A percentile compares a stretch with the other conserved stretches of the same genome.
These are phyloP conservation scores for Priocnemis perturbator DNA, from an alignment of 2,888 invertebrate species.

Conservation along the genomic window DNA sequence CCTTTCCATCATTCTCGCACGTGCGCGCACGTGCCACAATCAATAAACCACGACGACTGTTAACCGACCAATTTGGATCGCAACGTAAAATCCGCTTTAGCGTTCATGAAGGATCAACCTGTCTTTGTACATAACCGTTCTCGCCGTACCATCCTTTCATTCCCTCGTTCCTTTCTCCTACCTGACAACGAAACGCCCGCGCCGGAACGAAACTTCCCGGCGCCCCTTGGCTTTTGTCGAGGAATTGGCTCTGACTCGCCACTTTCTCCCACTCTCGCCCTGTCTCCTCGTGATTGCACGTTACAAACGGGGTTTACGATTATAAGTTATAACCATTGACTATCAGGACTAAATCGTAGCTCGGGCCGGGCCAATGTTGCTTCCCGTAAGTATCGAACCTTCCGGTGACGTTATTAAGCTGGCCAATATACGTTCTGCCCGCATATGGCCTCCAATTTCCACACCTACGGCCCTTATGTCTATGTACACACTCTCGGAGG, in stretches of 20 bases:
- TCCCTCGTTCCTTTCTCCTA: not conserved
- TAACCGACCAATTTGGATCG: too few species aligned
- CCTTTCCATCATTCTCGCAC: too few species aligned
- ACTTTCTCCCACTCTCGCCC: not conserved
- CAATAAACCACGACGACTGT: too few species aligned
- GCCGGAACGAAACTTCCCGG: conserved; percentile 18
- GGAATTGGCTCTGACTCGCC: conserved; percentile 15
- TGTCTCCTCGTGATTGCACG: conserved; percentile 1
- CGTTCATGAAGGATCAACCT: too few species aligned
- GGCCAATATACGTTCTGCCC: conserved; percentile 32
- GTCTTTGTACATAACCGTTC: too few species aligned
- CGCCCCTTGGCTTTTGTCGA: conserved; percentile 4
- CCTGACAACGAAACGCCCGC: conserved; percentile 6
- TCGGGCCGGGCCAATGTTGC: conserved; percentile 5
- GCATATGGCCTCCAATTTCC: conserved; percentile 16
- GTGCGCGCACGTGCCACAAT: too few species aligned
- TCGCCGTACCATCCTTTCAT: not conserved
- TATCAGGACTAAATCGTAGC: conserved; percentile 29
- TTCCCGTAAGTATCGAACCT: conserved; percentile 20
- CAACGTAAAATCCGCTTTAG: too few species aligned
- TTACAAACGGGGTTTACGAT: conserved; percentile 35
- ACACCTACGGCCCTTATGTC: not conserved
- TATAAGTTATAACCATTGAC: conserved; percentile 34
- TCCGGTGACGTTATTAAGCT: conserved; percentile 35
- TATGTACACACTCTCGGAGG: too few species aligned